Conservation (phyloP, 1,140 invertebrate species). For the Dendroctonus valens region DNA sequence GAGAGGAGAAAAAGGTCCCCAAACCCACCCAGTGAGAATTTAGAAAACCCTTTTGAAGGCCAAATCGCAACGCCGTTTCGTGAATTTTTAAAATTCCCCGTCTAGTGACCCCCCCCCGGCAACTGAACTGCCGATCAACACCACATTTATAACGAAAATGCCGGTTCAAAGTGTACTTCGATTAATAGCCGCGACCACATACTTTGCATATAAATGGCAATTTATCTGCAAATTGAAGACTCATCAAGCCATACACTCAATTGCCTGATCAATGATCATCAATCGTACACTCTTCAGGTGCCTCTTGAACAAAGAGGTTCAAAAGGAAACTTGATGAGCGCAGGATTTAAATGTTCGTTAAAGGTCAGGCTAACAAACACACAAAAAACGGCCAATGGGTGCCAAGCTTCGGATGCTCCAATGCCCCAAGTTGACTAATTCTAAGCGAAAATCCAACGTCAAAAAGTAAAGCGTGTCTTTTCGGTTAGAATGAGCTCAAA, state of each 20-base stretch:
- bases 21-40: background rate
- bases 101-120: slow-evolving; percentile 45
- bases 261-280: background rate
- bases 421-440: slow-evolving; percentile 1
- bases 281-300: background rate
- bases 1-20: background rate
- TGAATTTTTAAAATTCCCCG: slow-evolving; percentile 32
- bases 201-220: slow-evolving; percentile 47
- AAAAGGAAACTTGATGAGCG: background rate
- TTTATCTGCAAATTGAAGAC: slow-evolving; percentile 39
- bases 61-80: background rate
- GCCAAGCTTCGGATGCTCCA: background rate
- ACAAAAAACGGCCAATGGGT: background rate
- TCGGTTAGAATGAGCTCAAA: slow-evolving; percentile 1
- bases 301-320: background rate
- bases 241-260: slow-evolving; percentile 1
- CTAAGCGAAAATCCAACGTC: slow-evolving; percentile 1
- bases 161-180: slow-evolving; percentile 51
- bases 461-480: background rate
- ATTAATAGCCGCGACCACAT: slow-evolving; percentile 52
- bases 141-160: slow-evolving; percentile 36
- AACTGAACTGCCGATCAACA: slow-evolving; percentile 46
- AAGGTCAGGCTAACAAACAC: background rate
- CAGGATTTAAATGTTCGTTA: background rate
- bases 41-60: no score